Evolutionary conservation across 2,113 vertebrate species (phyloP).

Genomic region (Stictonetta naevosa): DNA sequence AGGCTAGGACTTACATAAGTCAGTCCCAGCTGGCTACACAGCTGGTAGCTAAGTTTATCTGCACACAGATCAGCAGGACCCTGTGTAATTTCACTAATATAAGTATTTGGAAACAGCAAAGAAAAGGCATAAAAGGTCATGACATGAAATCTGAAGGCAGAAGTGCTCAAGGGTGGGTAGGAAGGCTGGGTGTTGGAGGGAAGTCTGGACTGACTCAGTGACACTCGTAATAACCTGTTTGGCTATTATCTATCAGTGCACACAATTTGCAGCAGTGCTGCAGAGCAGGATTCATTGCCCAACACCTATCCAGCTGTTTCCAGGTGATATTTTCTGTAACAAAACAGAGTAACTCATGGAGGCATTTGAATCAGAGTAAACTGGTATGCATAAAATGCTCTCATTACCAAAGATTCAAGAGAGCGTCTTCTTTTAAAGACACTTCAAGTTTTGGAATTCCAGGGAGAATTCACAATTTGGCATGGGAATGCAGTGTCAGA

Average conservation of each 20-base stretch:
- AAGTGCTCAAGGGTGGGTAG: not conserved
- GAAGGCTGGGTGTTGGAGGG: not conserved
- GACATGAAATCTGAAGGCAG: not conserved
- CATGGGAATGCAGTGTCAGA: not conserved
- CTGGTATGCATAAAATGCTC: not conserved
- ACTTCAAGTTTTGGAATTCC: not conserved
- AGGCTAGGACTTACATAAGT: not conserved
- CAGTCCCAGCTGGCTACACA: not conserved
- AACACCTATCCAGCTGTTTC: not conserved
- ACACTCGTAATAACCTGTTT: not conserved
- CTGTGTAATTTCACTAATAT: not conserved
- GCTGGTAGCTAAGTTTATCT: not conserved
- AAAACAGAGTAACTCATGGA: not conserved
- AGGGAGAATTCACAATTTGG: not conserved
- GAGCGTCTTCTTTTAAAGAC: not conserved
- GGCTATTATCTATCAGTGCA: rapidly evolving
- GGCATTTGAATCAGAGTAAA: not conserved
- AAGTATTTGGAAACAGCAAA: not conserved
- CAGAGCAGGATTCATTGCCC: not conserved
- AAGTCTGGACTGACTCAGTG: not conserved
- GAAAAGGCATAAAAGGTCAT: not conserved
- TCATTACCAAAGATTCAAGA: not conserved
- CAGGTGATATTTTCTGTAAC: not conserved
- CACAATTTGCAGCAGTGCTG: not conserved
- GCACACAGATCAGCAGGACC: not conserved